Conservation (phyloP, 2,113 vertebrate species). For the Glaucidium brasilianum region DNA sequence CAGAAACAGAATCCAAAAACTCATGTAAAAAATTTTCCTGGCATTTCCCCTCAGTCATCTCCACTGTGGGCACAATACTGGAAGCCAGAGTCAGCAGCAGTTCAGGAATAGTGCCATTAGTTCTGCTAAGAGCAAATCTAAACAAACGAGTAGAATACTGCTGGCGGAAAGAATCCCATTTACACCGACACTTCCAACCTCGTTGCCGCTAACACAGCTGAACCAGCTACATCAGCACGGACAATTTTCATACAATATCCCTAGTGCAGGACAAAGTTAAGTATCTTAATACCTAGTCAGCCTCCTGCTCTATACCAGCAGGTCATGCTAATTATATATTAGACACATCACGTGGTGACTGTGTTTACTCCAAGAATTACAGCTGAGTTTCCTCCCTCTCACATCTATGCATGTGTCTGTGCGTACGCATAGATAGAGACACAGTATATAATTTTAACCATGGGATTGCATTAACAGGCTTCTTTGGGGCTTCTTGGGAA, state of each 20-base stretch:
- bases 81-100: conserved; percentile 33
- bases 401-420: not conserved
- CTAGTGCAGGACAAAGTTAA: not conserved
- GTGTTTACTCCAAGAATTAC: conserved; percentile 53
- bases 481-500: not conserved
- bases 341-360: conserved; percentile 29
- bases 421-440: not conserved
- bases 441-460: not conserved
- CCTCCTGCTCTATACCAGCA: conserved; percentile 23
- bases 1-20: conserved; percentile 51
- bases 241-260: rapidly evolving
- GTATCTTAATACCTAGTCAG: not conserved
- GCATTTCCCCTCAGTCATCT: conserved; percentile 45
- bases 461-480: not conserved
- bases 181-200: not conserved
- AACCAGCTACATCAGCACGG: not conserved
- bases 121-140: not conserved
- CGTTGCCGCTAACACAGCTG: not conserved
- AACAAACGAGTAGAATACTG: not conserved
- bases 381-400: conserved; percentile 9
- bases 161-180: not conserved
- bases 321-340: conserved; percentile 61
- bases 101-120: conserved; percentile 18
- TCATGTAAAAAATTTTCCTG: conserved; percentile 45
- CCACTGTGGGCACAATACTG: not conserved